These are phyloP conservation scores for Drosophila suboccidentalis DNA, from an alignment of 2,888 invertebrate species.

Conservation along the genomic window DNA sequence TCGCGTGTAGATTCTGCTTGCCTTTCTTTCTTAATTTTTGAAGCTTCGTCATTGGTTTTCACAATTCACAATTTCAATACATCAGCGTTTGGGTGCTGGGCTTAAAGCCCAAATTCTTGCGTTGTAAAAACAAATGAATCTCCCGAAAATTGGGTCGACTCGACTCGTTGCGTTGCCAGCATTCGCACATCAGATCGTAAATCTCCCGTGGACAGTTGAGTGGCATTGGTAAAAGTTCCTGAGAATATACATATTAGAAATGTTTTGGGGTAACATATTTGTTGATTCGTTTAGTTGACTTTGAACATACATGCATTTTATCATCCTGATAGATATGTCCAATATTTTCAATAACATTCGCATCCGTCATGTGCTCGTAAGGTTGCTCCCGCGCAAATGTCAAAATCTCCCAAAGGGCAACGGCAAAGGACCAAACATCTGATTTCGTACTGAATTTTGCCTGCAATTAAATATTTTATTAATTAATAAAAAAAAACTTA, in stretches of 20 bases:
- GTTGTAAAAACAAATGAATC: conserved; percentile 93
- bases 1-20: conserved; percentile 41
- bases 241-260: conserved; percentile 28
- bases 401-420: conserved; percentile 94
- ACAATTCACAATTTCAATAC: conserved; percentile 61
- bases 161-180: conserved; percentile 93
- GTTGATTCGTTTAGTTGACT: conserved; percentile 17
- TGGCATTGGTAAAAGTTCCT: conserved; percentile 89
- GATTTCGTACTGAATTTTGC: conserved; percentile 93
- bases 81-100: conserved; percentile 81
- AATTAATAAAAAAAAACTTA: conserved; percentile 4
- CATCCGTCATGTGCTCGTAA: conserved; percentile 92
- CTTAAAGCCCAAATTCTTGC: conserved; percentile 89
- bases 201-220: conserved; percentile 93
- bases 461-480: conserved; percentile 85
- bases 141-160: conserved; percentile 93
- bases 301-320: conserved; percentile 88
- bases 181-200: conserved; percentile 94
- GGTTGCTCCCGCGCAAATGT: conserved; percentile 94
- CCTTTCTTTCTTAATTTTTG: conserved; percentile 10
- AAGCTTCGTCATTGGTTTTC: conserved; percentile 10
- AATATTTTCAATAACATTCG: conserved; percentile 93
- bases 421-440: conserved; percentile 96
- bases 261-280: background rate
- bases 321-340: conserved; percentile 92